Evolutionary conservation across 2,888 invertebrate species (phyloP).

Genomic region (Acrobeloides nanus): DNA sequence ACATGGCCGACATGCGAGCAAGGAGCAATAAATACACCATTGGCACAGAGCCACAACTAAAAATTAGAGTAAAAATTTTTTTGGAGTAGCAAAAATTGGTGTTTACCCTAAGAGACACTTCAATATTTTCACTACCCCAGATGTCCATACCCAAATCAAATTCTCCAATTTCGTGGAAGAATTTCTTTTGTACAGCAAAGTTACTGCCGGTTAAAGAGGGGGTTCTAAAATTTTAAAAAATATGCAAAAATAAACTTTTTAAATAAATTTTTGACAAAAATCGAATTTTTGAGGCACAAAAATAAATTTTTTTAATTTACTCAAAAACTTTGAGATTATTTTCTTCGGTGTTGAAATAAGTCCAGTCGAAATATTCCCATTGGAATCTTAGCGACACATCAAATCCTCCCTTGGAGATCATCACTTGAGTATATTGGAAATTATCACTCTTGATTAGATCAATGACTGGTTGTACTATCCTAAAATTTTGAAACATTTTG

Average conservation of each 20-base stretch:
- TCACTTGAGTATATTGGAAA: conserved; percentile 93
- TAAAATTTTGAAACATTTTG: no score
- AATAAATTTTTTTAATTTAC: no score
- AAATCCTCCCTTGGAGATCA: conserved; percentile 97
- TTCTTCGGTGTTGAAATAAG: conserved; percentile 63
- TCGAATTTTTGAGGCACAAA: no score
- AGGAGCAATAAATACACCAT: conserved; percentile 84
- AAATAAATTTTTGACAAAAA: no score
- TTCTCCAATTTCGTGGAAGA: conserved; percentile 92
- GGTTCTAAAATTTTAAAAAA: no score
- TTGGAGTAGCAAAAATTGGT: no score
- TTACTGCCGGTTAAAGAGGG: conserved; percentile 75
- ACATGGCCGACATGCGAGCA: conserved; percentile 94
- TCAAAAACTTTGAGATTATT: conserved; percentile 60
- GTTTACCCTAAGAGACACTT: conserved; percentile 85
- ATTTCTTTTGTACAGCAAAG: conserved; percentile 81
- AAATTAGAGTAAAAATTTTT: conserved; percentile 30
- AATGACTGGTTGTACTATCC: conserved; percentile 96
- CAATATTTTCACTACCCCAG: conserved; percentile 93
- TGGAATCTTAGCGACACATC: conserved; percentile 98
- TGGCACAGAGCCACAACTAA: conserved; percentile 95
- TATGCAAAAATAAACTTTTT: no score
- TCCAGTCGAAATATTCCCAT: conserved; percentile 71
- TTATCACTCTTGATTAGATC: conserved; percentile 97
- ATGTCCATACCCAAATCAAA: conserved; percentile 99